Evolutionary conservation across 2,888 invertebrate genomes (phyloP).

Genomic region (Drosophila nr. fundita): DNA sequence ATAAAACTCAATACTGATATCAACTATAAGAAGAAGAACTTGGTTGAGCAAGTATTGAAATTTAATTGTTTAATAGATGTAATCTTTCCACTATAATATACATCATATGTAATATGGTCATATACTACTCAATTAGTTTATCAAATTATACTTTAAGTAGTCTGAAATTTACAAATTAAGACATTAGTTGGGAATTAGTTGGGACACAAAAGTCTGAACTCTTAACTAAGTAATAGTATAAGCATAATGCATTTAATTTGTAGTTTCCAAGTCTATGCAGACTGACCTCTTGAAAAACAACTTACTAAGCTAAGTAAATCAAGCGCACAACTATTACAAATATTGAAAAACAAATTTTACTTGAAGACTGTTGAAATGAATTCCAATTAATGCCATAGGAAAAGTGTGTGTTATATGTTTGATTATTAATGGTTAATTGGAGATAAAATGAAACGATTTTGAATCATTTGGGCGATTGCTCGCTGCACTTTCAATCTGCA

Average conservation of each 20-base stretch:
- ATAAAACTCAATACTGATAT: neutral
- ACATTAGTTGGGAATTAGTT: no score
- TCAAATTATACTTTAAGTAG: neutral
- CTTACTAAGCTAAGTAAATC: no score
- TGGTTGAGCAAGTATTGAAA: neutral
- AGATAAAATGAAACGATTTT: neutral
- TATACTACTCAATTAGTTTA: neutral
- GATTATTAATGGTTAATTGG: neutral
- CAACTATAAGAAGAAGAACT: neutral
- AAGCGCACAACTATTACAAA: neutral
- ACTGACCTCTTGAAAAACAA: no score
- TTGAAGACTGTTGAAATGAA: neutral
- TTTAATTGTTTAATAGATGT: neutral
- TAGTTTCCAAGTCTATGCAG: neutral
- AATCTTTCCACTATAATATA: neutral
- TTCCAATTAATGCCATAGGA: neutral
- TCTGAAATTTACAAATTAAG: neutral
- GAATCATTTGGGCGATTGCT: neutral
- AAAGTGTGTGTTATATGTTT: neutral
- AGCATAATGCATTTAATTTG: neutral
- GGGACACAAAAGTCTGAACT: neutral
- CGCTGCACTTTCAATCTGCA: slow-evolving; percentile 43
- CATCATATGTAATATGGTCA: neutral
- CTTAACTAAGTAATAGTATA: neutral
- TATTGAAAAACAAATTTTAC: neutral